Evolutionary conservation across 37 sponge, comb jelly and placozoan genomes (phyloP), one percentile per base, ranked within the genome.

Genomic region (Chondrilla cf. caribensis): DNA sequence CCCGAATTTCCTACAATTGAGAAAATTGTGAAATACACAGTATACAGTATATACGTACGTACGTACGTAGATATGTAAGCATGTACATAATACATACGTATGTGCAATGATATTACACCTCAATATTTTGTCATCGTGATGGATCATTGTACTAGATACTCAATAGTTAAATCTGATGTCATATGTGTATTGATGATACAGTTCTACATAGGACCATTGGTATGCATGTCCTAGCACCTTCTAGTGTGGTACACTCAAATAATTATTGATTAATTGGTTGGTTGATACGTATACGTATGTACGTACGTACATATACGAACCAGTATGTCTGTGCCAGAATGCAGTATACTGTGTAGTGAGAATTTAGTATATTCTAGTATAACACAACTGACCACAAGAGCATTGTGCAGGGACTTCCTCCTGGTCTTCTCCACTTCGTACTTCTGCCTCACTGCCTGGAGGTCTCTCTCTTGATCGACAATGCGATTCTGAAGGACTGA

Each of bases 361-460:
- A n/a, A n/a, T n/a, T n/a, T n/a, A n/a, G n/a, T n/a, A n/a, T n/a
- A n/a, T n/a, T n/a, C n/a, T n/a, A n/a, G n/a, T n/a, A n/a, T n/a
- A n/a, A n/a, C n/a, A n/a, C 15, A n/a, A n/a, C 64, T 62, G 7
- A 62, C 64, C 64, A 62, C 64, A 29, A 62, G 29, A 29, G 64
- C 29, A 58, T 90, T 90, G 87, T 90, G 90, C 21, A 90, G 70
- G n/a, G 40, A 38, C 62, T 86, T 90, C 64, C 90, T 36, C 24
- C 80, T 70, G 0, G 36, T 22, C 57, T 77, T 90, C 75, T 90
- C 90, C 35, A 43, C 58, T 54, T 58, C 58, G 41, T 90, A 86
- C 29, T 79, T 86, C 51, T 44, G 40, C 22, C 58, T 81, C 25
- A 86, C 1, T 33, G 51, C 57, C 40, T 71, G 60, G 24, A 78